These are phyloP conservation scores for Lutjanus erythropterus DNA, from an alignment of 2,113 vertebrate species.

Conservation along the genomic window DNA sequence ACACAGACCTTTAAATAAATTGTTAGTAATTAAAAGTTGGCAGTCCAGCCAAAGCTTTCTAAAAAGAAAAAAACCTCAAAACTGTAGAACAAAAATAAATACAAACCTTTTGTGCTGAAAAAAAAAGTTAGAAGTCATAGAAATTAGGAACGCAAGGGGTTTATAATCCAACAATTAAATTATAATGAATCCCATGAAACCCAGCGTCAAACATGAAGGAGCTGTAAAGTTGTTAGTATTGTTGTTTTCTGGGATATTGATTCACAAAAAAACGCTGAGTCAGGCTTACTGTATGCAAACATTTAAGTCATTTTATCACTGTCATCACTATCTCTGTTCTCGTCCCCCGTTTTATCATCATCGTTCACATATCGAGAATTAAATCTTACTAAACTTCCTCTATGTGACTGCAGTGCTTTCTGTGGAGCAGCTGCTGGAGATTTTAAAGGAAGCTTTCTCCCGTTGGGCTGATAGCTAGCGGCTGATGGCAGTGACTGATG, in stretches of 20 bases:
- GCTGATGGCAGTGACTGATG: slow-evolving; percentile 50
- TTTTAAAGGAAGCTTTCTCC: slow-evolving; percentile 8
- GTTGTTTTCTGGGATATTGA: neutral
- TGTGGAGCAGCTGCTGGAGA: slow-evolving; percentile 6
- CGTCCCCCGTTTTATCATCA: neutral
- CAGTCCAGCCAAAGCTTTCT: neutral
- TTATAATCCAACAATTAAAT: neutral
- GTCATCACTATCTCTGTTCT: slow-evolving; percentile 1
- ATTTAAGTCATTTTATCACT: slow-evolving; percentile 7
- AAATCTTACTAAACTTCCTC: slow-evolving; percentile 5
- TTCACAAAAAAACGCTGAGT: slow-evolving; percentile 20
- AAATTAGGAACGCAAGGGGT: neutral
- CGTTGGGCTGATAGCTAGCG: slow-evolving; percentile 1
- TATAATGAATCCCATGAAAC: neutral
- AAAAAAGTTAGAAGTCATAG: neutral
- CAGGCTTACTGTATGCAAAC: neutral
- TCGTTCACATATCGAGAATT: slow-evolving; percentile 1
- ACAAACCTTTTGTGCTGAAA: no score
- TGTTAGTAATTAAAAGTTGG: no score
- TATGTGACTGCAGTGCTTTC: neutral
- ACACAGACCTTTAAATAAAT: no score
- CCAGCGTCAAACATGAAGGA: neutral
- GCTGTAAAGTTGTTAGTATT: neutral
- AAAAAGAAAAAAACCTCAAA: neutral
- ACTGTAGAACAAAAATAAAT: neutral